These are phyloP conservation scores for Clarias pachynema DNA, from an alignment of 2,797 vertebrate genomes.

Conservation along the genomic window DNA sequence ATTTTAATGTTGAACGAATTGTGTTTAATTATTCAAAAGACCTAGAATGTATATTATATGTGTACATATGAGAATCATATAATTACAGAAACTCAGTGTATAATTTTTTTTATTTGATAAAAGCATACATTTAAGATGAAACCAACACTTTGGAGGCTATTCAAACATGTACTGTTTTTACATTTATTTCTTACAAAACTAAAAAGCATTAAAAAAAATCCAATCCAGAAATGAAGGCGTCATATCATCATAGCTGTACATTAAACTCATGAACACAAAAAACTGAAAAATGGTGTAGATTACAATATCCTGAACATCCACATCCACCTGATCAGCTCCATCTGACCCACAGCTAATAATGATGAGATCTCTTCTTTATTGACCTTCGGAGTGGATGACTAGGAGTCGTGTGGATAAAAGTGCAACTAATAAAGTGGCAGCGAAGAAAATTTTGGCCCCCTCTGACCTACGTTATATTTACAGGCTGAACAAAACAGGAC, in stretches of 20 bases:
- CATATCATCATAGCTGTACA: constrained; percentile 3
- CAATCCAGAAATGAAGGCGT: constrained; percentile 29
- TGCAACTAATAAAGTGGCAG: not conserved
- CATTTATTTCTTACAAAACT: constrained; percentile 68
- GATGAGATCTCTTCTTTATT: not conserved
- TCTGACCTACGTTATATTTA: not conserved
- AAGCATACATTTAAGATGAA: constrained; percentile 76
- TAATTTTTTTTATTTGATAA: constrained; percentile 69
- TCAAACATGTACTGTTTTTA: constrained; percentile 63
- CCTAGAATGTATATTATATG: not conserved
- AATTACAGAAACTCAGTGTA: constrained; percentile 34
- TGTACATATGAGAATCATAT: not conserved
- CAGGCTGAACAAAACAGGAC: not conserved
- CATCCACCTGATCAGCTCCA: not conserved
- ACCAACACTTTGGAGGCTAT: constrained; percentile 73
- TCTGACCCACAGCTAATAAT: not conserved
- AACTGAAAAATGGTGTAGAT: not conserved
- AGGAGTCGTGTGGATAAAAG: not conserved
- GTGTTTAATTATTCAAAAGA: not conserved
- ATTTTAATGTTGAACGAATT: not conserved
- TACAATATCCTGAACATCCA: not conserved
- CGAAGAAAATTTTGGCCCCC: constrained; percentile 3
- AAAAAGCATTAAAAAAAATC: constrained; percentile 27
- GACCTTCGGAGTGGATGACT: not conserved
- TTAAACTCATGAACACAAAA: not conserved